These are phyloP conservation scores for Cavia aperea DNA, from an alignment of 2,113 vertebrate species.

Conservation along the genomic window DNA sequence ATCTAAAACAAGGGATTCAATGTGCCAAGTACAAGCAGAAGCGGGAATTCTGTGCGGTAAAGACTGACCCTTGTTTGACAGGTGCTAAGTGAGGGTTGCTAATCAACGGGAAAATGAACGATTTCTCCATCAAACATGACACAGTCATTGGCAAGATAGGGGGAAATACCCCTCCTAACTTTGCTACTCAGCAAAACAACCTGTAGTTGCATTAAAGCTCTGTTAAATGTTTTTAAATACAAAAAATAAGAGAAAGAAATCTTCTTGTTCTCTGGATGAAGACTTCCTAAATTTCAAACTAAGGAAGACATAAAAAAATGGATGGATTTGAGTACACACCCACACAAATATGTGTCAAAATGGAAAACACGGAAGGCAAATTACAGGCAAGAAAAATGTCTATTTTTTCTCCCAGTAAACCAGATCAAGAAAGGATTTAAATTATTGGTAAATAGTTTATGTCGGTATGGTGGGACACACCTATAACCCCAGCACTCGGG, in stretches of 20 bases:
- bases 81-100: accelerated
- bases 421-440: background rate
- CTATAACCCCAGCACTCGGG: background rate
- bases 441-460: background rate
- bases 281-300: background rate
- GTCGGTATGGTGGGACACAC: background rate
- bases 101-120: background rate
- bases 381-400: background rate
- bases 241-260: background rate
- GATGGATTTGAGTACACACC: background rate
- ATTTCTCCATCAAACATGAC: background rate
- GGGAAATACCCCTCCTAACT: background rate
- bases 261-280: background rate
- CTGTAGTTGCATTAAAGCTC: background rate
- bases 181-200: background rate
- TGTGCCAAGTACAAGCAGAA: accelerated
- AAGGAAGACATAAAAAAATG: background rate
- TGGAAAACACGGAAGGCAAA: background rate
- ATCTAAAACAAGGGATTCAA: accelerated
- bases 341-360: background rate
- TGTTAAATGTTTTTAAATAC: background rate
- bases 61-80: no score
- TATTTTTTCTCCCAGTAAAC: background rate
- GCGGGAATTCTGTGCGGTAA: background rate
- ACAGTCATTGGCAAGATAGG: background rate